Evolutionary conservation across 2,797 vertebrate genomes (phyloP).

Genomic region (Coccyzus lansbergi): DNA sequence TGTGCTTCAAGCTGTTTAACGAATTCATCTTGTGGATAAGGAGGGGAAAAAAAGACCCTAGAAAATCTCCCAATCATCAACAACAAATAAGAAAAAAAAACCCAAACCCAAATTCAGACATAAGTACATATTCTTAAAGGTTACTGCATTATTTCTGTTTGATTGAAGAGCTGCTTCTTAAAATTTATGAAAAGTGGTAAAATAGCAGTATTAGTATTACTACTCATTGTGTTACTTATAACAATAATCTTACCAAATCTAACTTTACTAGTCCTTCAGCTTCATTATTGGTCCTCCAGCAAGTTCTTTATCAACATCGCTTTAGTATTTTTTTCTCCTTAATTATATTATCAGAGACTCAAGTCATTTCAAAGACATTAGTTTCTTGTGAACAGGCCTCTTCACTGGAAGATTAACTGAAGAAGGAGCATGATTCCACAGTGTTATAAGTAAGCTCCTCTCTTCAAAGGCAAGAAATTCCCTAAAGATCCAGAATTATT

Average conservation of each 20-base stretch:
- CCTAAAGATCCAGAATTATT: not conserved
- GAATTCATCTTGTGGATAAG: not conserved
- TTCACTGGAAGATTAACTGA: not conserved
- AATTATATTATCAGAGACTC: not conserved
- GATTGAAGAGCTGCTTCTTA: not conserved
- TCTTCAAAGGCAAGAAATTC: not conserved
- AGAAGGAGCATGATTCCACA: not conserved
- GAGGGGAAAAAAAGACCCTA: rapidly evolving
- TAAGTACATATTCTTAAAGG: not conserved
- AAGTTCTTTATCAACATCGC: not conserved
- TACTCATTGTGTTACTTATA: not conserved
- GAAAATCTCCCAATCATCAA: not conserved
- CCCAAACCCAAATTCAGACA: not conserved
- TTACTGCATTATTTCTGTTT: not conserved
- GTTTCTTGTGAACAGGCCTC: not conserved
- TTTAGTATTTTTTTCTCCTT: not conserved
- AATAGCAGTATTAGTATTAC: not conserved
- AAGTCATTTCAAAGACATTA: not conserved
- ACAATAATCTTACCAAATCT: not conserved
- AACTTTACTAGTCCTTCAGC: not conserved
- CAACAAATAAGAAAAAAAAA: not conserved
- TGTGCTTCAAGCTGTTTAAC: not conserved
- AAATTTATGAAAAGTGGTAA: not conserved
- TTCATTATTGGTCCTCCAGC: not conserved
- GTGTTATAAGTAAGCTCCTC: not conserved